A percentile compares a stretch with the other conserved stretches of the same genome.
Evolutionary conservation across 1,140 invertebrate species (phyloP).

Genomic region (Trichonephila clavata): DNA sequence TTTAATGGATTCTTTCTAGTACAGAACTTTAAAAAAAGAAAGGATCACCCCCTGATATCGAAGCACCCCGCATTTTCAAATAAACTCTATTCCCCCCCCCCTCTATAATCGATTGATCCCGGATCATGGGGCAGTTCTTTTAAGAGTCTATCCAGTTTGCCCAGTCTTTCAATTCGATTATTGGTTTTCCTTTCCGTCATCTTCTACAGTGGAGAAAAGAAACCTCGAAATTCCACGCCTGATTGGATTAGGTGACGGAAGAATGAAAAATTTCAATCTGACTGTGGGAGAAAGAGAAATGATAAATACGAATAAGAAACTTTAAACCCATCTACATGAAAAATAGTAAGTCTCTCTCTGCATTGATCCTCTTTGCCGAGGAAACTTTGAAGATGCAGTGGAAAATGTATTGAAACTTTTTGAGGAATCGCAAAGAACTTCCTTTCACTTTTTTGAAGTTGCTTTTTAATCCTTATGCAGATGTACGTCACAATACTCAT

Average conservation of each 20-base stretch:
- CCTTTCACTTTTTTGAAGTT: too few relatives aligned
- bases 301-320: not conserved
- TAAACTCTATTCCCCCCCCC: not conserved
- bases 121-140: conserved; percentile 34
- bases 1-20: not conserved
- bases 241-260: conserved; percentile 19
- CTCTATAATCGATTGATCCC: conserved; percentile 1
- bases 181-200: conserved; percentile 22
- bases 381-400: too few relatives aligned
- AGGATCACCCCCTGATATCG: not conserved
- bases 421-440: too few relatives aligned
- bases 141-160: conserved; percentile 18
- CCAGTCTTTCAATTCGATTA: conserved; percentile 35
- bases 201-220: not conserved
- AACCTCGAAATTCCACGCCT: conserved; percentile 11
- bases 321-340: not conserved
- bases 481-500: too few relatives aligned
- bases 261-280: conserved; percentile 23
- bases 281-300: not conserved
- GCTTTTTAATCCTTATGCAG: too few relatives aligned
- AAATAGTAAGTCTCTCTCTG: too few relatives aligned
- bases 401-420: too few relatives aligned
- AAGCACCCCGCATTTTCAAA: not conserved
- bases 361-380: too few relatives aligned
- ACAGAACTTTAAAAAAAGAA: not conserved